Evolutionary conservation across 2,888 invertebrate species (phyloP).

Genomic region (Tetramorium bicarinatum): DNA sequence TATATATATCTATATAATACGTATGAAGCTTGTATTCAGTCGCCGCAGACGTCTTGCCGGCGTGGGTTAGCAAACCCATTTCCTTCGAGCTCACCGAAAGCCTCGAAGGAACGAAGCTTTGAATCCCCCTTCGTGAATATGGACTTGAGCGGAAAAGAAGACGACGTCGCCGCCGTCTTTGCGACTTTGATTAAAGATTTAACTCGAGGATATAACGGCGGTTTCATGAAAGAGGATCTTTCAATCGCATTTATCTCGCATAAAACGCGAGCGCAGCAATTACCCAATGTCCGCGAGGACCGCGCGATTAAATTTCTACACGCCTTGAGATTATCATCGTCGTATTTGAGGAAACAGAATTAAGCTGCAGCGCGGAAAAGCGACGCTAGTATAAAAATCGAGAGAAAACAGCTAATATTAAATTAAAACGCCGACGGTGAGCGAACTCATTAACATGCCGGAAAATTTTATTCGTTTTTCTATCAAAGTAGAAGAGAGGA

Average conservation of each 20-base stretch:
- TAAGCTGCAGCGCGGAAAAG: conserved; percentile 30
- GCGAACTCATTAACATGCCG: conserved; percentile 52
- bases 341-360: conserved; percentile 44
- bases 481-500: conserved; percentile 20
- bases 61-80: conserved; percentile 63
- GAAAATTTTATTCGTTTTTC: conserved; percentile 44
- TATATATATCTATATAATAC: conserved; percentile 46
- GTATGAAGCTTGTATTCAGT: conserved; percentile 56
- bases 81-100: conserved; percentile 49
- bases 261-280: conserved; percentile 49
- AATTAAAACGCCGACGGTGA: conserved; percentile 52
- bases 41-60: conserved; percentile 44
- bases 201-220: conserved; percentile 38
- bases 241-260: conserved; percentile 48
- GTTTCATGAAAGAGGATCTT: conserved; percentile 36
- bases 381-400: conserved; percentile 35
- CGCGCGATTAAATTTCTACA: conserved; percentile 41
- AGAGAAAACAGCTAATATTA: conserved; percentile 51
- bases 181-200: conserved; percentile 52
- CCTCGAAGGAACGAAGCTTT: conserved; percentile 57
- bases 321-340: conserved; percentile 30
- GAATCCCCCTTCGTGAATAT: conserved; percentile 57
- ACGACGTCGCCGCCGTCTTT: conserved; percentile 26
- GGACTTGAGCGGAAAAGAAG: conserved; percentile 37
- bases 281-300: conserved; percentile 37